phyloP scores from a whole-genome alignment of 2,888 invertebrate genomes.

The Euspilapteryx auroguttella region DNA sequence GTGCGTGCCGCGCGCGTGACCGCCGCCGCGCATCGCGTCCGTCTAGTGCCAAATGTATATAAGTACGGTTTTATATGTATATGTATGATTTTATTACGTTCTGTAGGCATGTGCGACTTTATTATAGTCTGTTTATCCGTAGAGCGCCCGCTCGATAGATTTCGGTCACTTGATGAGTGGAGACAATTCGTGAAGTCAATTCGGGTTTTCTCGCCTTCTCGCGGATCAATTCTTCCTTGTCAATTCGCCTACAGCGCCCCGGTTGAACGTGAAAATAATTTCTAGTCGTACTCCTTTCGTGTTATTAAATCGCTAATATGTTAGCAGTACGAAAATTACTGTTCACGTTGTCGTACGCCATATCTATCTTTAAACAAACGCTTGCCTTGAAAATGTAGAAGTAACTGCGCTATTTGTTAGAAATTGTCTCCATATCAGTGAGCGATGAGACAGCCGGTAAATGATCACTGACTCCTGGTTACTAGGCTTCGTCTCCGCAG shows the following conservation, averaged over 20 bases:
- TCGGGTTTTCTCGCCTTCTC: conserved; percentile 25
- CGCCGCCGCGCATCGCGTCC: conserved; percentile 54
- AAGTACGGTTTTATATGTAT: conserved; percentile 23
- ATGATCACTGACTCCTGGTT: no score
- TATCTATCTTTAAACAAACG: no score
- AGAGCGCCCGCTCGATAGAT: background rate
- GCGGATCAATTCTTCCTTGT: conserved; percentile 29
- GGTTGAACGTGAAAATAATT: conserved; percentile 26
- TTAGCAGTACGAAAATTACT: conserved; percentile 54
- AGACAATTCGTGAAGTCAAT: conserved; percentile 20
- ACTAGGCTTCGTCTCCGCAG: no score
- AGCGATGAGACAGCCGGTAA: no score
- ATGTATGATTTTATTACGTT: conserved; percentile 18
- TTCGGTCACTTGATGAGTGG: no score
- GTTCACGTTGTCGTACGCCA: conserved; percentile 26
- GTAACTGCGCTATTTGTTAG: conserved; percentile 27
- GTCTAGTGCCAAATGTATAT: conserved; percentile 58
- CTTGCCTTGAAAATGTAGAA: no score
- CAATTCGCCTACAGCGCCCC: conserved; percentile 23
- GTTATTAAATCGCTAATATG: conserved; percentile 40
- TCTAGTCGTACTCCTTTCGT: conserved; percentile 54
- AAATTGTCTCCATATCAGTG: conserved; percentile 33
- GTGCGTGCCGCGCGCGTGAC: conserved; percentile 43
- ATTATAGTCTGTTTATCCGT: conserved; percentile 9
- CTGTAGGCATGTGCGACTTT: conserved; percentile 14